Evolutionary conservation across 2,888 invertebrate species (phyloP).

Genomic region (Lasioglossum calceatum): DNA sequence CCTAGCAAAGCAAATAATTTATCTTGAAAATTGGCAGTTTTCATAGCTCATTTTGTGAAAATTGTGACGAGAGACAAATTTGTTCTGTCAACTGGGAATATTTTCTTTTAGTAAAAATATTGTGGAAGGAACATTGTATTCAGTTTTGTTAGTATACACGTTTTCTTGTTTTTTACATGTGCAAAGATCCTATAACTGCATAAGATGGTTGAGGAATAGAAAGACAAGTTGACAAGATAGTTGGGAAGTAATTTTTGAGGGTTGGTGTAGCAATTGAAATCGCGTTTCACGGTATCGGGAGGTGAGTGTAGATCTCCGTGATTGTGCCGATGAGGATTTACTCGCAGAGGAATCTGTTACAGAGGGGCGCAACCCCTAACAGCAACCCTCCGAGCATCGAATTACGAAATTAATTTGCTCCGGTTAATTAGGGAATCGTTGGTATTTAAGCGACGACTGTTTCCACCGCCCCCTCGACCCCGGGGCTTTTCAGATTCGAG

Average conservation of each 20-base stretch:
- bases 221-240: not conserved
- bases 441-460: conserved; percentile 14
- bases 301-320: not conserved
- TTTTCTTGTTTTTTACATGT: not conserved
- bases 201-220: not conserved
- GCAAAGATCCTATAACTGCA: not conserved
- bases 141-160: not conserved
- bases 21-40: not conserved
- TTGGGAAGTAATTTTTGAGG: not conserved
- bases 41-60: no score
- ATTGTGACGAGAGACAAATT: no score
- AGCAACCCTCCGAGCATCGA: not conserved
- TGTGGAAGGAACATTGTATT: not conserved
- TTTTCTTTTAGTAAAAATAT: no score
- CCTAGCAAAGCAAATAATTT: not conserved
- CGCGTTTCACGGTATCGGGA: not conserved
- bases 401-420: conserved; percentile 23
- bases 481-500: not conserved
- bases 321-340: not conserved
- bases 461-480: not conserved
- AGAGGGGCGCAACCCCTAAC: conserved; percentile 7
- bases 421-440: conserved; percentile 19
- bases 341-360: conserved; percentile 6
- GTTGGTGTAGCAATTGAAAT: not conserved
- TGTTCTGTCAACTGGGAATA: no score